Evolutionary conservation across 2,113 vertebrate species (phyloP).

Genomic region (Percina caprodes): DNA sequence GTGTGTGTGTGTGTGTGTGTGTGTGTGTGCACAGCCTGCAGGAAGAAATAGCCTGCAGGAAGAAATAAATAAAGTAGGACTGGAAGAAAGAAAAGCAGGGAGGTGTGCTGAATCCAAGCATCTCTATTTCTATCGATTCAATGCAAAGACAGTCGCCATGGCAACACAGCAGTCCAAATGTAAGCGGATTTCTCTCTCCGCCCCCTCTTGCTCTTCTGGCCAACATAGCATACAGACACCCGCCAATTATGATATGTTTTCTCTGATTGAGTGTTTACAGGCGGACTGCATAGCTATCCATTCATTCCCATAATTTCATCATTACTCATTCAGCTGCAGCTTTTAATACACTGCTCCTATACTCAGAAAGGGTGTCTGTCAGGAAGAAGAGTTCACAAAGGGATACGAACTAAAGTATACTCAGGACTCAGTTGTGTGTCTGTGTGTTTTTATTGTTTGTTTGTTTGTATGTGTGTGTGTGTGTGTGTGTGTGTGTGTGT

Average conservation of each 20-base stretch:
- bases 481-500: conserved; percentile 17
- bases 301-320: background rate
- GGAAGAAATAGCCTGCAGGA: background rate
- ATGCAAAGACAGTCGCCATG: conserved; percentile 85
- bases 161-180: conserved; percentile 82
- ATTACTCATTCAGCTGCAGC: background rate
- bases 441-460: conserved; percentile 23
- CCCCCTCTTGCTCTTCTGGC: conserved; percentile 73
- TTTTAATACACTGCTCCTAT: conserved; percentile 3
- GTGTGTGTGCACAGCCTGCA: background rate
- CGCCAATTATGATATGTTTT: conserved; percentile 53
- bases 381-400: conserved; percentile 21
- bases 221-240: conserved; percentile 62
- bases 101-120: conserved; percentile 63
- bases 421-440: background rate
- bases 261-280: conserved; percentile 36
- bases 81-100: conserved; percentile 33
- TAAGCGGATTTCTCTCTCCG: conserved; percentile 74
- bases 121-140: conserved; percentile 74
- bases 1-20: background rate
- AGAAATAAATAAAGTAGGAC: conserved; percentile 31
- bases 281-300: conserved; percentile 2
- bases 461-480: conserved; percentile 10
- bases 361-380: background rate
- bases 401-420: conserved; percentile 5